Evolutionary conservation across 2,113 vertebrate genomes (phyloP).

Genomic region (Athene cunicularia): DNA sequence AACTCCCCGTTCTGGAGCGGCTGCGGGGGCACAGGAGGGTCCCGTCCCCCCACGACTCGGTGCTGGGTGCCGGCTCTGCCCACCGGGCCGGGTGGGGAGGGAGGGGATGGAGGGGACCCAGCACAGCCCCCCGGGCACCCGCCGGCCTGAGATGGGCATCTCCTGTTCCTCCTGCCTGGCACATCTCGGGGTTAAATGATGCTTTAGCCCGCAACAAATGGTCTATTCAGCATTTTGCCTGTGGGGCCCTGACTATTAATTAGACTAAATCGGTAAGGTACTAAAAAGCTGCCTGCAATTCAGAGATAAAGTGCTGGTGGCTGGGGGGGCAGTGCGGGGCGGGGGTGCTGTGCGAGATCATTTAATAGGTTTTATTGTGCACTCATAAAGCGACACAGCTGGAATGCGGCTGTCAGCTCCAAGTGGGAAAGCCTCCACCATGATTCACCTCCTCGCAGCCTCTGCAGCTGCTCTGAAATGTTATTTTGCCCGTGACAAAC

Average conservation of each 20-base stretch:
- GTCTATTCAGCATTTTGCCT: constrained; percentile 42
- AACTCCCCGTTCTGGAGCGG: not conserved
- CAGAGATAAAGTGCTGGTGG: constrained; percentile 45
- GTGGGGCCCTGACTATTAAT: constrained; percentile 38
- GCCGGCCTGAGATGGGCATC: not conserved
- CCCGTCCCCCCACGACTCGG: too few relatives aligned
- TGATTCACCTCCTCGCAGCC: not conserved
- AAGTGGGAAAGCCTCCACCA: not conserved
- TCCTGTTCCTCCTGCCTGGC: not conserved
- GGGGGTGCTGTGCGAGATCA: not conserved
- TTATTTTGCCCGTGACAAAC: not conserved
- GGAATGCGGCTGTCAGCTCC: not conserved
- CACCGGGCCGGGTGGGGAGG: too few relatives aligned
- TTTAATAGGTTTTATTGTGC: constrained; percentile 32
- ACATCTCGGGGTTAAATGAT: not conserved
- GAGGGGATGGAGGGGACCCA: not conserved
- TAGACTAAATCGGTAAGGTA: constrained; percentile 43
- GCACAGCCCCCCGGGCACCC: not conserved
- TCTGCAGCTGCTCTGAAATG: not conserved
- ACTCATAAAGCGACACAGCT: not conserved
- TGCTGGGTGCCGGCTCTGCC: too few relatives aligned
- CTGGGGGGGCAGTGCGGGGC: not conserved
- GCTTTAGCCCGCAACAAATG: not conserved
- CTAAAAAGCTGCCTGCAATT: constrained; percentile 60
- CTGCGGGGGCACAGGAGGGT: not conserved